Conservation (phyloP, 2,888 invertebrate species). For the Blera fallax region DNA sequence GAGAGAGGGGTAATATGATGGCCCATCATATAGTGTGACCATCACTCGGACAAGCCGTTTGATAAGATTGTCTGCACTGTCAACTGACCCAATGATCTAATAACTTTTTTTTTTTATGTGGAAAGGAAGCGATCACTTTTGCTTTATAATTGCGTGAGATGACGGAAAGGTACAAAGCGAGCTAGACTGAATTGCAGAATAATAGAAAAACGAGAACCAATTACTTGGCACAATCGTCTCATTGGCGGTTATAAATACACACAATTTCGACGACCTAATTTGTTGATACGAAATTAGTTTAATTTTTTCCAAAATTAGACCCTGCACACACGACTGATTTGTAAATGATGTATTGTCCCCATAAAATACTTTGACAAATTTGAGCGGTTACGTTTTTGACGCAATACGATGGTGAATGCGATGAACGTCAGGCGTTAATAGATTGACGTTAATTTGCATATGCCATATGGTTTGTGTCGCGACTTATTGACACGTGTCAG, state of each 20-base stretch:
- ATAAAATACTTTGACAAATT: slow-evolving; percentile 55
- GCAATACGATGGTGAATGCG: neutral
- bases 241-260: slow-evolving; percentile 4
- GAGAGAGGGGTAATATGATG: slow-evolving; percentile 50
- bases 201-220: slow-evolving; percentile 10
- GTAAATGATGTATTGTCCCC: slow-evolving; percentile 27
- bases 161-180: slow-evolving; percentile 21
- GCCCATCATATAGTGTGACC: slow-evolving; percentile 43
- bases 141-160: slow-evolving; percentile 52
- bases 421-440: neutral
- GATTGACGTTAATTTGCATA: neutral
- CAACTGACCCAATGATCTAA: slow-evolving; percentile 70
- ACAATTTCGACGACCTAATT: slow-evolving; percentile 4
- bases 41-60: slow-evolving; percentile 28
- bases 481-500: slow-evolving; percentile 26
- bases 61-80: slow-evolving; percentile 41
- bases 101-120: slow-evolving; percentile 11
- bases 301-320: slow-evolving; percentile 37
- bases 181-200: too few relatives aligned
- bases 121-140: slow-evolving; percentile 67
- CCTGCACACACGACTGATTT: slow-evolving; percentile 8
- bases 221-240: neutral
- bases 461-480: slow-evolving; percentile 1
- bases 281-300: neutral
- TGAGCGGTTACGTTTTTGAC: neutral